Conservation (phyloP, 2,797 vertebrate genomes). For the Australoheros facetus region DNA sequence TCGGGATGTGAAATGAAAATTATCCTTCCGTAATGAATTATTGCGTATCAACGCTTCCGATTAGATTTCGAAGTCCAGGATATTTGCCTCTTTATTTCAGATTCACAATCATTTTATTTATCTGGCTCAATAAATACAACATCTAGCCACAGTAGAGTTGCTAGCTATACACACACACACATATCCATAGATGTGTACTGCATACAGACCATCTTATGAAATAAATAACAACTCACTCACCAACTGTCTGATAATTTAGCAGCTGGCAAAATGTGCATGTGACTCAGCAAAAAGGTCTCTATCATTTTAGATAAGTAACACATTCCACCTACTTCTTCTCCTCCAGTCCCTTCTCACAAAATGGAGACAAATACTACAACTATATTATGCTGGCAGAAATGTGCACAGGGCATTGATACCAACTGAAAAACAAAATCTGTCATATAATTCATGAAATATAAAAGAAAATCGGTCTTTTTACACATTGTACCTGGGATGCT, state of each 20-base stretch:
- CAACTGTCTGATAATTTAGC: slow-evolving; percentile 24
- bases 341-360: slow-evolving; percentile 9
- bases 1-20: slow-evolving; percentile 59
- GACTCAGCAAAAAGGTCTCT: slow-evolving; percentile 32
- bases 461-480: neutral
- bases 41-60: slow-evolving; percentile 47
- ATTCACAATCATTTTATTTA: slow-evolving; percentile 19
- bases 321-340: slow-evolving; percentile 32
- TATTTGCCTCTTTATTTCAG: slow-evolving; percentile 12
- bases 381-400: slow-evolving; percentile 2
- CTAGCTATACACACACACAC: neutral
- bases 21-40: slow-evolving; percentile 61
- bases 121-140: slow-evolving; percentile 6
- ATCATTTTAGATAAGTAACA: slow-evolving; percentile 31
- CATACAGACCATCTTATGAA: neutral
- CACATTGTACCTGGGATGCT: neutral
- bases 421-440: neutral
- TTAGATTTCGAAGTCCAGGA: slow-evolving; percentile 33
- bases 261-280: slow-evolving; percentile 16
- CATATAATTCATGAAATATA: neutral
- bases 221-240: slow-evolving; percentile 13
- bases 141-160: neutral
- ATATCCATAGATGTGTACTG: neutral
- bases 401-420: neutral
- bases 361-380: slow-evolving; percentile 29